Evolutionary conservation across 92 coral and sea anemone species (phyloP).

Genomic region (Zoanthus solanderi): DNA sequence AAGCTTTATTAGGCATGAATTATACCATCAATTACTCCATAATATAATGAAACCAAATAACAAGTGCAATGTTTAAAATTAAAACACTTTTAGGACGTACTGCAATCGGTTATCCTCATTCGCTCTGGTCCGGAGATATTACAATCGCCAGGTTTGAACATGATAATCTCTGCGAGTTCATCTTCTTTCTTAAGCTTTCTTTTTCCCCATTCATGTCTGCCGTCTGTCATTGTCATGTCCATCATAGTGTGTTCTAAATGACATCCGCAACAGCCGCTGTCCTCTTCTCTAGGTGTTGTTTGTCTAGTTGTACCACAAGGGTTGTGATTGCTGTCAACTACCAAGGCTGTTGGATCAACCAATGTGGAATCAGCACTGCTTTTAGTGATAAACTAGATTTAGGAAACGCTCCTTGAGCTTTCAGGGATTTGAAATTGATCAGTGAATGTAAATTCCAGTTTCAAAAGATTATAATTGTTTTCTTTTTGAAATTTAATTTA

Average conservation of each 20-base stretch:
- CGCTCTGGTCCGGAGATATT: constrained; percentile 14
- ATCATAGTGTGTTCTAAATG: neutral
- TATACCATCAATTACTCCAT: too few relatives aligned
- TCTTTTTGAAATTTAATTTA: too few relatives aligned
- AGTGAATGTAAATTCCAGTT: neutral
- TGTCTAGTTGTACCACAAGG: neutral
- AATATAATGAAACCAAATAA: too few relatives aligned
- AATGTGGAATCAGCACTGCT: neutral
- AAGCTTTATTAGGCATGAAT: too few relatives aligned
- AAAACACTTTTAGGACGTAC: constrained; percentile 16
- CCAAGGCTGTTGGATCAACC: neutral
- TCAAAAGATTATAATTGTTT: too few relatives aligned
- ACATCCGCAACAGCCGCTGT: constrained; percentile 23
- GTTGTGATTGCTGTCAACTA: constrained; percentile 37
- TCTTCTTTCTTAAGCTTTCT: neutral
- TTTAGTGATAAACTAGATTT: neutral
- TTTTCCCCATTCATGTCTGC: constrained; percentile 6
- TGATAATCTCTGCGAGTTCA: neutral
- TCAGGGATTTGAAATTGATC: too few relatives aligned
- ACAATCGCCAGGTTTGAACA: constrained; percentile 3
- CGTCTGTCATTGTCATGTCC: neutral
- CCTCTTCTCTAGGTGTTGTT: neutral
- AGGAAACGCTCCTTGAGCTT: too few relatives aligned
- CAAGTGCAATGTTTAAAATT: too few relatives aligned
- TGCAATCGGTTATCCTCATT: constrained; percentile 55